Evolutionary conservation across 2,797 vertebrate genomes (phyloP).

Genomic region (Pseudochirops cupreus): DNA sequence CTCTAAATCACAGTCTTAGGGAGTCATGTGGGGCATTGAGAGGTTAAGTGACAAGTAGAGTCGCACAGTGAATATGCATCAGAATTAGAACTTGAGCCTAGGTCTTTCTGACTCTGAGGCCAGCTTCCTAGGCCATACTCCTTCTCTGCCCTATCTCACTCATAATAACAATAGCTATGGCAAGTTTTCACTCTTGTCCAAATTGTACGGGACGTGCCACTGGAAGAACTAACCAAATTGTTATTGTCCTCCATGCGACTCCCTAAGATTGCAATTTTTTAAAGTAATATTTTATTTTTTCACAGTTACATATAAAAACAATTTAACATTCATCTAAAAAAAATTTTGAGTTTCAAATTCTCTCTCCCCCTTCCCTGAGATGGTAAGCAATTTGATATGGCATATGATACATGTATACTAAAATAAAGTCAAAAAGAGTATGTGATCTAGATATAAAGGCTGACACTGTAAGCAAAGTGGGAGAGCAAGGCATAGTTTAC

Average conservation of each 20-base stretch:
- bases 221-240: too few relatives aligned
- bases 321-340: neutral
- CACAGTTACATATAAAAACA: neutral
- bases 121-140: neutral
- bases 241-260: neutral
- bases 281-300: neutral
- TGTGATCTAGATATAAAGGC: too few relatives aligned
- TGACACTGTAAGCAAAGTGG: too few relatives aligned
- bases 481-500: too few relatives aligned
- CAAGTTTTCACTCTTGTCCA: neutral
- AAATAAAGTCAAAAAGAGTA: too few relatives aligned
- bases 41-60: neutral
- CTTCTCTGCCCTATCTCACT: neutral
- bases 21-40: too few relatives aligned
- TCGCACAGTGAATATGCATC: neutral
- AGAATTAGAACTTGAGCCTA: neutral
- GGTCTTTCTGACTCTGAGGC: neutral
- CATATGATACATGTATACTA: neutral
- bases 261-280: neutral
- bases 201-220: neutral
- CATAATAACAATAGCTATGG: neutral
- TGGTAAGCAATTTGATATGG: neutral
- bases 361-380: neutral
- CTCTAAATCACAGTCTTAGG: too few relatives aligned
- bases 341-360: neutral